Percentiles rank a stretch among this genome's conserved stretches.
phyloP scores from a whole-genome alignment of 2,797 vertebrate species.

The Sebastes steindachneri region DNA sequence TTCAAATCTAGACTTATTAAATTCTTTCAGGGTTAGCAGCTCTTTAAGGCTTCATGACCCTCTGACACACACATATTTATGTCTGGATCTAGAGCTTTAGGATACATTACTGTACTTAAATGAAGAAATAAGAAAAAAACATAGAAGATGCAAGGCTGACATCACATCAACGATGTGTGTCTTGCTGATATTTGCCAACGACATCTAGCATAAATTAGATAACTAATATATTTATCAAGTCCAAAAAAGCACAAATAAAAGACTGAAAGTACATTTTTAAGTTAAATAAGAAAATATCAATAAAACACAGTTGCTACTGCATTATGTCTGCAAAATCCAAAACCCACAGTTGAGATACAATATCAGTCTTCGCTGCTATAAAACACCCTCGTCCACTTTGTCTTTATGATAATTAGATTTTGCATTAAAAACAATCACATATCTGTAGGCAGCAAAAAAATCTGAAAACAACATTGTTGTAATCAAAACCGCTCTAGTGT shows the following conservation, averaged over 20 bases:
- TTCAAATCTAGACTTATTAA: not conserved
- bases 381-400: slow-evolving; percentile 5
- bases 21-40: slow-evolving; percentile 12
- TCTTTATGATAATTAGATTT: slow-evolving; percentile 44
- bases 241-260: not conserved
- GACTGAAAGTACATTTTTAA: not conserved
- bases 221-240: not conserved
- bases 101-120: not conserved
- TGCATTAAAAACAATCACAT: slow-evolving; percentile 12
- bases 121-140: not conserved
- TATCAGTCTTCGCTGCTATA: not conserved
- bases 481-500: slow-evolving; percentile 42
- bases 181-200: not conserved
- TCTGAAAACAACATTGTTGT: slow-evolving; percentile 51
- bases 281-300: not conserved
- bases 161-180: not conserved
- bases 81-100: not conserved
- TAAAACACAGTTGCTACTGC: not conserved
- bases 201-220: not conserved
- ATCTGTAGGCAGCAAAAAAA: slow-evolving; percentile 20
- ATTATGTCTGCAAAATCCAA: not conserved
- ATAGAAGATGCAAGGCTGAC: not conserved
- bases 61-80: not conserved
- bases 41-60: slow-evolving; percentile 10
- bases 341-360: not conserved